Evolutionary conservation across 1,140 invertebrate species (phyloP).

Genomic region (Aphelenchoides fujianensis): DNA sequence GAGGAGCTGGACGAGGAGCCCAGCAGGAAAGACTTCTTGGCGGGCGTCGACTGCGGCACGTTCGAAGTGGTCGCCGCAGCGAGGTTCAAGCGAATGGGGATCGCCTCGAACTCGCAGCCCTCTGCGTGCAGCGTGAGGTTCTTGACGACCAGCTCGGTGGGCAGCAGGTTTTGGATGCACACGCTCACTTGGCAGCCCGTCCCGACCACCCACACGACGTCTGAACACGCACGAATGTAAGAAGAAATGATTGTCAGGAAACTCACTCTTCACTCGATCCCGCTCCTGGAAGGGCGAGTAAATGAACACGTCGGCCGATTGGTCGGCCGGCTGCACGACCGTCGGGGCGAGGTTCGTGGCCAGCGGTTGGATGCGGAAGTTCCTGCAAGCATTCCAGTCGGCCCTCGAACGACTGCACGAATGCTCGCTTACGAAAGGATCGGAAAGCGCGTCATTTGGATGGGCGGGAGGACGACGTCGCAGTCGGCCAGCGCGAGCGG

Average conservation of each 20-base stretch:
- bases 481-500: constrained; percentile 47
- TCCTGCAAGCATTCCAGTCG: constrained; percentile 38
- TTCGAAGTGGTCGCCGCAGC: no score
- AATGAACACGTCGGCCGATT: constrained; percentile 54
- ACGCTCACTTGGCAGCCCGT: constrained; percentile 53
- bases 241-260: no score
- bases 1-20: neutral
- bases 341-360: constrained; percentile 54
- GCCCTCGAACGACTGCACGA: no score
- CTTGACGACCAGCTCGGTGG: constrained; percentile 51
- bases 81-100: constrained; percentile 49
- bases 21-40: no score
- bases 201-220: constrained; percentile 53
- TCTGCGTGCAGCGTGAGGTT: constrained; percentile 48
- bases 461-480: constrained; percentile 50
- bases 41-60: neutral
- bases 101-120: constrained; percentile 50
- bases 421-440: constrained; percentile 43
- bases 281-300: constrained; percentile 59
- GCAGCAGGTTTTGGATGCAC: constrained; percentile 51
- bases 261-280: constrained; percentile 44
- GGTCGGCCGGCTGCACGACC: constrained; percentile 34
- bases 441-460: constrained; percentile 58
- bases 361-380: constrained; percentile 42
- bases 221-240: constrained; percentile 35